Evolutionary conservation across 30 jellyfish, hydroid and myxozoan species (phyloP).

Genomic region (Nemopilema nomurai): DNA sequence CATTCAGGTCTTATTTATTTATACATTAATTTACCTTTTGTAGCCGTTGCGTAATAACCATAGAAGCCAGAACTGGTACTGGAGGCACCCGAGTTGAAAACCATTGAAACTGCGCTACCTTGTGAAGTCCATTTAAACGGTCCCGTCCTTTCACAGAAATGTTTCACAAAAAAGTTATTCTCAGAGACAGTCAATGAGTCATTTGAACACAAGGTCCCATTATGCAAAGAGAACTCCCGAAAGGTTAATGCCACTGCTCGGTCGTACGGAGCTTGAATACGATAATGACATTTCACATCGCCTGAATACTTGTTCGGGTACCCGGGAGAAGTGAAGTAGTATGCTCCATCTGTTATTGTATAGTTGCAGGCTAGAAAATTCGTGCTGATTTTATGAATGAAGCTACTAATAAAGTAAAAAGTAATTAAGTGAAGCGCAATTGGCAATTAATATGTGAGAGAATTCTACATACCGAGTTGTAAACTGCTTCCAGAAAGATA

Average conservation of each 20-base stretch:
- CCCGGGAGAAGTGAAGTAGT: slow-evolving; percentile 9
- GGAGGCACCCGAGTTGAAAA: neutral
- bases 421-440: neutral
- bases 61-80: neutral
- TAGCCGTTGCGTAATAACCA: neutral
- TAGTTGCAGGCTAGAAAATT: neutral
- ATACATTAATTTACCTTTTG: neutral
- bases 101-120: neutral
- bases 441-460: neutral
- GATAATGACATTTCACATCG: neutral
- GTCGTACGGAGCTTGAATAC: neutral
- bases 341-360: neutral
- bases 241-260: neutral
- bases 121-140: neutral
- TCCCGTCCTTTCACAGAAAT: neutral
- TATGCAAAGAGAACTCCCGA: neutral
- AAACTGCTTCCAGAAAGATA: too few relatives aligned
- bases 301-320: slow-evolving; percentile 4
- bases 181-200: slow-evolving; percentile 10
- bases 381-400: too few relatives aligned
- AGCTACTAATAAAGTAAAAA: too few relatives aligned
- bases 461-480: neutral
- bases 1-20: too few relatives aligned
- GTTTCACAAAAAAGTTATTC: neutral
- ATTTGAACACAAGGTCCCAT: neutral